Conservation (phyloP, 2,888 invertebrate genomes). For the Himalopsyche anomala region DNA sequence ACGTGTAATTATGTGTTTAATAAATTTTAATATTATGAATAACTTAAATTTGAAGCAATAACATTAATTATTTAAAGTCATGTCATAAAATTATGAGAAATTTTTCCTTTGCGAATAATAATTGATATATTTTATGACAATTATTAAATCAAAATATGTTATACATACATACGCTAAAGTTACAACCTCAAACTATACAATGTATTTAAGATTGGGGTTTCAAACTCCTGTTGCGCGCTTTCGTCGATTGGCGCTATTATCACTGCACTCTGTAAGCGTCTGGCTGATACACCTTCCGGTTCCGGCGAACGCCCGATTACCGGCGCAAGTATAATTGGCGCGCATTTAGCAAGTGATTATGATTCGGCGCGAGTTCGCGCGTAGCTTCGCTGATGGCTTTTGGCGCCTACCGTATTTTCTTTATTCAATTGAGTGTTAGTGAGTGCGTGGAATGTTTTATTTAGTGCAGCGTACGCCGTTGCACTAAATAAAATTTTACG, state of each 20-base stretch:
- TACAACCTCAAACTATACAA: too few relatives aligned
- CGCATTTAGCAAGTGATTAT: slow-evolving; percentile 44
- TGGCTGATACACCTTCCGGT: slow-evolving; percentile 14
- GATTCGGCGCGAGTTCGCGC: slow-evolving; percentile 1
- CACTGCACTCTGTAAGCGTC: background rate
- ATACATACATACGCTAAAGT: too few relatives aligned
- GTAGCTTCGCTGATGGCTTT: background rate
- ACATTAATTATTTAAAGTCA: too few relatives aligned
- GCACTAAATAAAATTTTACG: too few relatives aligned
- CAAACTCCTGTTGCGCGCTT: slow-evolving; percentile 7
- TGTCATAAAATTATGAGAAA: too few relatives aligned
- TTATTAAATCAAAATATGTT: too few relatives aligned
- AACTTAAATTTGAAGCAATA: too few relatives aligned
- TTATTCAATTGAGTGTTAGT: slow-evolving; percentile 17
- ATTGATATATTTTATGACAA: too few relatives aligned
- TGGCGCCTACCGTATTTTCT: slow-evolving; percentile 26
- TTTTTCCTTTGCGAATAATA: too few relatives aligned
- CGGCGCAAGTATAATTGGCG: slow-evolving; percentile 28
- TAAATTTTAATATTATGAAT: too few relatives aligned
- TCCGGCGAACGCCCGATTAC: slow-evolving; percentile 23
- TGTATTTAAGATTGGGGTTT: background rate
- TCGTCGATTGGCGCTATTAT: slow-evolving; percentile 19
- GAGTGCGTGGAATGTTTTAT: background rate
- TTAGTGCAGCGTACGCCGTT: too few relatives aligned
- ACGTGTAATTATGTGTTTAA: too few relatives aligned